These are phyloP conservation scores for Ichneumon xanthorius DNA, from an alignment of 2,888 invertebrate species.

Conservation along the genomic window DNA sequence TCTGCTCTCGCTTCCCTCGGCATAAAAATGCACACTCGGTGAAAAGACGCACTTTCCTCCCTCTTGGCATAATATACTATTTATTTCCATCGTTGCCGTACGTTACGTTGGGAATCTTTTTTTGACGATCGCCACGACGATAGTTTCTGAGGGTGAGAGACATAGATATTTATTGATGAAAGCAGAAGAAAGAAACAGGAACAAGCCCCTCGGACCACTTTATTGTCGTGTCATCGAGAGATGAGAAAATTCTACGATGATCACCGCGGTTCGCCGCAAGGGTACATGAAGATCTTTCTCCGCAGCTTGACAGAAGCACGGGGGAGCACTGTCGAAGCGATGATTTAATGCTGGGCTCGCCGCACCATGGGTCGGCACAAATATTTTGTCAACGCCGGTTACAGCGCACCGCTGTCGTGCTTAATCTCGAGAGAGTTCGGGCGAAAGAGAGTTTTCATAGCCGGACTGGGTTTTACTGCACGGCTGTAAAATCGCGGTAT, in stretches of 20 bases:
- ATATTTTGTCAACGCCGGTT: slow-evolving; percentile 56
- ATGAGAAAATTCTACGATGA: neutral
- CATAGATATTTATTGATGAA: neutral
- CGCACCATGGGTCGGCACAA: slow-evolving; percentile 45
- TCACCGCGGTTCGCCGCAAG: slow-evolving; percentile 8
- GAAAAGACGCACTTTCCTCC: neutral
- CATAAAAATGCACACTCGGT: neutral
- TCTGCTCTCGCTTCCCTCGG: no score
- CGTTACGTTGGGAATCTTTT: neutral
- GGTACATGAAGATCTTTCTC: neutral
- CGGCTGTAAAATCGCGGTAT: slow-evolving; percentile 44
- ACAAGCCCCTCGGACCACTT: neutral
- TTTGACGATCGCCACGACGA: neutral
- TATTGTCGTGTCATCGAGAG: neutral
- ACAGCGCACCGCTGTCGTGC: slow-evolving; percentile 24
- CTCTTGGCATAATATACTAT: neutral
- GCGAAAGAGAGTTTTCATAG: slow-evolving; percentile 10
- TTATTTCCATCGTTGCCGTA: neutral
- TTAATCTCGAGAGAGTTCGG: slow-evolving; percentile 33
- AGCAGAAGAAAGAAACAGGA: neutral
- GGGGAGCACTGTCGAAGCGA: slow-evolving; percentile 19
- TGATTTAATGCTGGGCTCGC: slow-evolving; percentile 44
- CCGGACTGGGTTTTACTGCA: slow-evolving; percentile 47
- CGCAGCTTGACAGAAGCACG: slow-evolving; percentile 22
- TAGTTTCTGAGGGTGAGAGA: neutral